Conservation (phyloP, 2,113 vertebrate species). For the Chaetorhynchus papuensis region DNA sequence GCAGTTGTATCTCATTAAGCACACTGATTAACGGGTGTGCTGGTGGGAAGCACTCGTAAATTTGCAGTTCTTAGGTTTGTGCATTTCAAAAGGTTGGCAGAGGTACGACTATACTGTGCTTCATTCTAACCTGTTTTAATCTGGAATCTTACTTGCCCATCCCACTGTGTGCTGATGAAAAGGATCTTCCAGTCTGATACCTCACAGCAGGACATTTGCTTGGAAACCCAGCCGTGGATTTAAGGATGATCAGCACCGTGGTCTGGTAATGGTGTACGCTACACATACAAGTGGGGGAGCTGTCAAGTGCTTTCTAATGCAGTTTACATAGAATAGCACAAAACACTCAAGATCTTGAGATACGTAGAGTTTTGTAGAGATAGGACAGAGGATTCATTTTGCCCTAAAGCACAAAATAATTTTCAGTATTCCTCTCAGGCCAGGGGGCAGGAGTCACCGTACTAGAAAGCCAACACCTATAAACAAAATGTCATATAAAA, state of each 20-base stretch:
- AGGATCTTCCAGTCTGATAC: not conserved
- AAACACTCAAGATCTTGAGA: not conserved
- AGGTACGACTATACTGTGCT: fast-evolving
- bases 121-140: not conserved
- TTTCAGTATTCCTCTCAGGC: not conserved
- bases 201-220: not conserved
- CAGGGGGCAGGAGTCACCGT: not conserved
- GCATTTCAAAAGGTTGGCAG: not conserved
- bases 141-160: not conserved
- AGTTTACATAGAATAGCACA: not conserved
- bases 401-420: not conserved
- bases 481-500: not conserved
- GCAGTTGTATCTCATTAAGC: not conserved
- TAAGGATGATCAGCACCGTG: not conserved
- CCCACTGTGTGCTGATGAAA: not conserved
- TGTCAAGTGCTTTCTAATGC: not conserved
- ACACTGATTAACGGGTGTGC: not conserved
- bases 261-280: not conserved
- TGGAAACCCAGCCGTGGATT: not conserved
- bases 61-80: not conserved
- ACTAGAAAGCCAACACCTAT: not conserved
- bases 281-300: fast-evolving
- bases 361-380: not conserved
- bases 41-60: not conserved
- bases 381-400: not conserved